Conservation (phyloP, 2,797 vertebrate species). For the Darevskia mixta region DNA sequence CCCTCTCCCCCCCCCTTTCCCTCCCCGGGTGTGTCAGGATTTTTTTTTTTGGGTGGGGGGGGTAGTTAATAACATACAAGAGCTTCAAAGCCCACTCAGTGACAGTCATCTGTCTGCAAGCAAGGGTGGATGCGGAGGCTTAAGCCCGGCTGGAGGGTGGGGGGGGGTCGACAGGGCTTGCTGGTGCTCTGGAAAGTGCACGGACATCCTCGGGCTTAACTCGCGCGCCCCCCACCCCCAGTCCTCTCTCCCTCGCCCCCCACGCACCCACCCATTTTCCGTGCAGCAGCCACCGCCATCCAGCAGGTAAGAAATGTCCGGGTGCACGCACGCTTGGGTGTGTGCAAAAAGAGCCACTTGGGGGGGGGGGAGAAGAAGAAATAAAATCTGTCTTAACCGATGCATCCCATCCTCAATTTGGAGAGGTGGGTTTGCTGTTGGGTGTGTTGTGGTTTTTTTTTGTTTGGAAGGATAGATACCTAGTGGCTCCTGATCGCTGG, state of each 20-base stretch:
- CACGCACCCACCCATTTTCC: constrained; percentile 58
- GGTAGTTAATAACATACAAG: constrained; percentile 86
- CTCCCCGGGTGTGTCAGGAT: constrained; percentile 84
- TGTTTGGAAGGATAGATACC: no score
- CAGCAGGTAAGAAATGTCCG: constrained; percentile 66
- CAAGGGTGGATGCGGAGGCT: constrained; percentile 75
- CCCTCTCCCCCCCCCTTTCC: constrained; percentile 46
- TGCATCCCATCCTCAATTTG: background rate
- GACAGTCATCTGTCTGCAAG: constrained; percentile 90
- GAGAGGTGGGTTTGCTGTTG: constrained; percentile 1
- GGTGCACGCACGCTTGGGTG: constrained; percentile 23
- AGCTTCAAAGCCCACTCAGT: constrained; percentile 84
- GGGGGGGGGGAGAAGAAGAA: constrained; percentile 1
- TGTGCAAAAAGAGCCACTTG: constrained; percentile 1
- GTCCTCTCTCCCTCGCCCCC: background rate
- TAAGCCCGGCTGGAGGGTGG: constrained; percentile 32
- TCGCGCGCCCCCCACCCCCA: constrained; percentile 36
- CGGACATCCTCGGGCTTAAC: constrained; percentile 45
- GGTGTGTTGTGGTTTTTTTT: no score
- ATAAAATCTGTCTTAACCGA: background rate
- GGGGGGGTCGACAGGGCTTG: constrained; percentile 30
- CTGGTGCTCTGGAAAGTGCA: constrained; percentile 57
- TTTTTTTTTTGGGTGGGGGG: constrained; percentile 46
- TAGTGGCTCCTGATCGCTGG: background rate
- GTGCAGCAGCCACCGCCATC: constrained; percentile 62